Percentiles rank a stretch among this genome's conserved stretches.
These are phyloP conservation scores for Cabera pusaria DNA, from an alignment of 2,888 invertebrate genomes.

Conservation along the genomic window DNA sequence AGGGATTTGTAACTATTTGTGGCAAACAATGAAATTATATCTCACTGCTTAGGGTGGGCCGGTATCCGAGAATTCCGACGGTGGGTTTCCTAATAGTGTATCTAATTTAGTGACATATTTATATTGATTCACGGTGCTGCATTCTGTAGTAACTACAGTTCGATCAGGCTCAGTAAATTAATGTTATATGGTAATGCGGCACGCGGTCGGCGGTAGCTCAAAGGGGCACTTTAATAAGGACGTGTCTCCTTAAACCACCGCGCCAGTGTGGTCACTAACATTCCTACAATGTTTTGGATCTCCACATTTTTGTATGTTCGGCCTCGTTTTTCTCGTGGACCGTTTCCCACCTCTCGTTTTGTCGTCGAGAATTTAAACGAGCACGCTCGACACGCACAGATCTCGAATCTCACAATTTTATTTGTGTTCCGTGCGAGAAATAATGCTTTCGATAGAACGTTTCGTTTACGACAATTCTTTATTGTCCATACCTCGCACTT, in stretches of 20 bases:
- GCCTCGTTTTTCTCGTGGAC: slow-evolving; percentile 60
- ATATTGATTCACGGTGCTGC: slow-evolving; percentile 34
- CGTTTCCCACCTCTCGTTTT: slow-evolving; percentile 67
- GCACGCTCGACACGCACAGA: slow-evolving; percentile 54
- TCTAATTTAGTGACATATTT: slow-evolving; percentile 42
- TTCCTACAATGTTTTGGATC: slow-evolving; percentile 76
- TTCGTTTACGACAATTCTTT: slow-evolving; percentile 31
- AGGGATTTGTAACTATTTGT: slow-evolving; percentile 66
- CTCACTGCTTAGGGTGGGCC: slow-evolving; percentile 47
- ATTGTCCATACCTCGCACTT: too few relatives aligned
- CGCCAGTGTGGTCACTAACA: slow-evolving; percentile 58
- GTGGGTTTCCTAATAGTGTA: slow-evolving; percentile 44
- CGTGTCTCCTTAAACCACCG: slow-evolving; percentile 60
- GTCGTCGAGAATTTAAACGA: slow-evolving; percentile 71
- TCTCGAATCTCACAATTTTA: slow-evolving; percentile 51
- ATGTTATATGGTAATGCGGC: slow-evolving; percentile 62
- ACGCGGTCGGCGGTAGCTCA: slow-evolving; percentile 51
- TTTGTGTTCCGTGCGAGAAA: slow-evolving; percentile 51
- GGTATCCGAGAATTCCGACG: slow-evolving; percentile 38
- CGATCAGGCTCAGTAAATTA: slow-evolving; percentile 38
- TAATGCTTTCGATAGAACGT: slow-evolving; percentile 46
- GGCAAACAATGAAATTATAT: slow-evolving; percentile 55
- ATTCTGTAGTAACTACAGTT: slow-evolving; percentile 17
- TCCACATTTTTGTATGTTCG: slow-evolving; percentile 65
- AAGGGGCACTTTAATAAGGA: slow-evolving; percentile 68